A percentile compares a stretch with the other conserved stretches of the same genome.
Conservation (phyloP, 2,888 invertebrate genomes). For the Hydroisotoma schaefferi region DNA sequence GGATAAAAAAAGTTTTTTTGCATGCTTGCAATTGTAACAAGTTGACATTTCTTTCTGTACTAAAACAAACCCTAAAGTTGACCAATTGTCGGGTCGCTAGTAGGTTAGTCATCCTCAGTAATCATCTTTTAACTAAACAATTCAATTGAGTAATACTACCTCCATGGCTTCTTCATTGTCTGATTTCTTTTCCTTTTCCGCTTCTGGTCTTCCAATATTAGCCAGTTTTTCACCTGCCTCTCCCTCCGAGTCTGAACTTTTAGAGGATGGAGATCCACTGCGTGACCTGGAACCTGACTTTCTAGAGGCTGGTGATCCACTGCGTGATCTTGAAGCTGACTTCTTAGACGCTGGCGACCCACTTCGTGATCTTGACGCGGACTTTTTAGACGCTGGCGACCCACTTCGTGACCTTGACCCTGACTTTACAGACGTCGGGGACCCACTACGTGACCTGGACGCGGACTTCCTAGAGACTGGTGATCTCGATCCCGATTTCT, state of each 20-base stretch:
- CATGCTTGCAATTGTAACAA: background rate
- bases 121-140: background rate
- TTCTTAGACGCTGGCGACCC: slow-evolving; percentile 39
- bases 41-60: background rate
- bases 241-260: slow-evolving; percentile 68
- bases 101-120: background rate
- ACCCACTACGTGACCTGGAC: slow-evolving; percentile 46
- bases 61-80: background rate
- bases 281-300: slow-evolving; percentile 19
- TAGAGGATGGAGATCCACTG: slow-evolving; percentile 51
- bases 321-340: slow-evolving; percentile 49
- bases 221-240: slow-evolving; percentile 52
- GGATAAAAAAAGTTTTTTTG: slow-evolving; percentile 7
- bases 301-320: slow-evolving; percentile 31
- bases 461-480: slow-evolving; percentile 52
- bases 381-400: slow-evolving; percentile 20
- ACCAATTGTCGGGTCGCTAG: background rate
- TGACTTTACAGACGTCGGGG: slow-evolving; percentile 53
- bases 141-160: background rate
- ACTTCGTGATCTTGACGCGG: slow-evolving; percentile 31
- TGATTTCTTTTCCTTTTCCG: slow-evolving; percentile 22
- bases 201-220: slow-evolving; percentile 44
- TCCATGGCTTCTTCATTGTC: slow-evolving; percentile 23
- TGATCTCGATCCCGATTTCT: slow-evolving; percentile 16
- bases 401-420: slow-evolving; percentile 42